Evolutionary conservation across 2,888 invertebrate genomes (phyloP).

Genomic region (Aricia artaxerxes): DNA sequence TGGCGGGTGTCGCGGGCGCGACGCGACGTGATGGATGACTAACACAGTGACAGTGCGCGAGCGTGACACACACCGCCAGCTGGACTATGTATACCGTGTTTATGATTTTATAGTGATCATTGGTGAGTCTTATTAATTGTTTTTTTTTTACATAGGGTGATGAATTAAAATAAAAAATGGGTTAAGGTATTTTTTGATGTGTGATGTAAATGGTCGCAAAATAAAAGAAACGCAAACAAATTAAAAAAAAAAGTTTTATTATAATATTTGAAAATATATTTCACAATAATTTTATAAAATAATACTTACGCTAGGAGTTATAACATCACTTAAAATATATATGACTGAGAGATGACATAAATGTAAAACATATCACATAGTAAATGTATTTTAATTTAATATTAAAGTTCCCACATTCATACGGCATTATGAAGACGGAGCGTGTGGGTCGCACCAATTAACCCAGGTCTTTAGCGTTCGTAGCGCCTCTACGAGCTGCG

Average conservation of each 20-base stretch:
- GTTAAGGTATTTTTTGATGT: no score
- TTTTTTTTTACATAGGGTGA: background rate
- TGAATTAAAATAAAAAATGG: no score
- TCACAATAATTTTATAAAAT: no score
- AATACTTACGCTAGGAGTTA: background rate
- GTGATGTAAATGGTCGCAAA: no score
- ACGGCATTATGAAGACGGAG: slow-evolving; percentile 31
- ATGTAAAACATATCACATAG: background rate
- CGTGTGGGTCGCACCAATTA: slow-evolving; percentile 62
- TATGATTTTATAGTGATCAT: slow-evolving; percentile 77
- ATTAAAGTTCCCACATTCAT: slow-evolving; percentile 3
- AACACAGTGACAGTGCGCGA: slow-evolving; percentile 63
- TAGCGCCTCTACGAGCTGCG: slow-evolving; percentile 66
- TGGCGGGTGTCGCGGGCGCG: slow-evolving; percentile 60
- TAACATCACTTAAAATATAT: background rate
- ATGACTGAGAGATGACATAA: background rate
- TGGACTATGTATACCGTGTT: slow-evolving; percentile 58
- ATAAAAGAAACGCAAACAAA: no score
- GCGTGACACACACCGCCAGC: slow-evolving; percentile 35
- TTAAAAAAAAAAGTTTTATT: no score
- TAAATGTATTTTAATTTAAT: slow-evolving; percentile 27
- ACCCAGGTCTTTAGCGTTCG: slow-evolving; percentile 66
- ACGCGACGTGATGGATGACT: slow-evolving; percentile 61
- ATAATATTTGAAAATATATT: no score
- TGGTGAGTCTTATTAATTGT: slow-evolving; percentile 58